phyloP scores from a whole-genome alignment of 2,113 vertebrate species.

The Craseonycteris thonglongyai region DNA sequence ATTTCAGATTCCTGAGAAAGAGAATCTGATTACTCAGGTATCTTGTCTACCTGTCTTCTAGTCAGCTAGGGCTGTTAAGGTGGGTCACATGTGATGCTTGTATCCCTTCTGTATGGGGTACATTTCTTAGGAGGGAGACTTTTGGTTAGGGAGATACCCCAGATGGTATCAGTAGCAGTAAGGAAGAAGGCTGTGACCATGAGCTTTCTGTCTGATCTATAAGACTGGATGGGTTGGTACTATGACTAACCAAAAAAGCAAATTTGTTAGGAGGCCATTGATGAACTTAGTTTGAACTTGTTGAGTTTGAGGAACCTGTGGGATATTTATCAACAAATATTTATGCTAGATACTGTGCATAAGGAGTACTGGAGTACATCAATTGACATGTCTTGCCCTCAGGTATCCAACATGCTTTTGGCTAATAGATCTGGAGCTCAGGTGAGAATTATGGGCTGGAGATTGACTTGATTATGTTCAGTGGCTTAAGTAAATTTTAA shows the following conservation, averaged over 20 bases:
- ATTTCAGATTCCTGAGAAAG: conserved; percentile 23
- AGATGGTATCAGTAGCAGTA: not conserved
- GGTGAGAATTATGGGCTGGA: not conserved
- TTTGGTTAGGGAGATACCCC: not conserved
- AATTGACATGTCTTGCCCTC: not conserved
- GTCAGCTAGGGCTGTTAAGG: not conserved
- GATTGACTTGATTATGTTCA: not conserved
- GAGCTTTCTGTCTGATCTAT: not conserved
- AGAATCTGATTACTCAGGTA: not conserved
- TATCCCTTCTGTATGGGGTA: not conserved
- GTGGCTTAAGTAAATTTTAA: not conserved
- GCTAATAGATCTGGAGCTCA: not conserved
- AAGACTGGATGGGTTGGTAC: not conserved
- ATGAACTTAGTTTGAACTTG: not conserved
- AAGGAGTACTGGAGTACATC: not conserved
- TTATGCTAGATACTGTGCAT: not conserved
- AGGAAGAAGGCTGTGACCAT: not conserved
- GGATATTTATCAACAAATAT: not conserved
- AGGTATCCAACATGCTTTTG: not conserved
- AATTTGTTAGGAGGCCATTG: not conserved
- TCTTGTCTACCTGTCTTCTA: not conserved
- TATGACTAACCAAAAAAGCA: not conserved
- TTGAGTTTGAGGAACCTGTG: not conserved
- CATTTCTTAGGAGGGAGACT: conserved; percentile 19
- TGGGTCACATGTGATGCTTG: not conserved